Evolutionary conservation across 2,113 vertebrate genomes (phyloP).

Genomic region (Spea multiplicata): DNA sequence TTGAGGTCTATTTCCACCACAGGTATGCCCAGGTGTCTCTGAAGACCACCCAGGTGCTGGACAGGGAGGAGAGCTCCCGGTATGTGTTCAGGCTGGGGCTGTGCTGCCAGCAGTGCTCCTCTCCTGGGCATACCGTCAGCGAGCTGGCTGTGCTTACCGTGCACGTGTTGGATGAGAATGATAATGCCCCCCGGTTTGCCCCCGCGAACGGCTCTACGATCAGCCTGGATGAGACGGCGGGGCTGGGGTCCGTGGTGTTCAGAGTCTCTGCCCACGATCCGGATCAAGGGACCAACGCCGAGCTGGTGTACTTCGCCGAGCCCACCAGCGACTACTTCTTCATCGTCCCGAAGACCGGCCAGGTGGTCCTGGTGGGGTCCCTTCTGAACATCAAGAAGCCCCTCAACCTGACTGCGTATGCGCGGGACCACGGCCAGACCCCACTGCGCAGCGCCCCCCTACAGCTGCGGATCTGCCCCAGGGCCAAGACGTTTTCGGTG

Average conservation of each 20-base stretch:
- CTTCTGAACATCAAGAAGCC: conserved; percentile 71
- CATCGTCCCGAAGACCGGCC: conserved; percentile 82
- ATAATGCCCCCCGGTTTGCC: conserved; percentile 75
- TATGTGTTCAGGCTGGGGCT: conserved; percentile 71
- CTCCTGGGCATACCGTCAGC: conserved; percentile 48
- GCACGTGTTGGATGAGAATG: conserved; percentile 82
- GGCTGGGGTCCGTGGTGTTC: conserved; percentile 71
- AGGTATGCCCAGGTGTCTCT: conserved; percentile 72
- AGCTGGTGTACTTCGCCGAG: conserved; percentile 75
- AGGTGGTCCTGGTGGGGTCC: conserved; percentile 80
- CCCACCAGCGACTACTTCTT: conserved; percentile 79
- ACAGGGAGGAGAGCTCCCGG: conserved; percentile 72
- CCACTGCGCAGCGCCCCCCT: conserved; percentile 70
- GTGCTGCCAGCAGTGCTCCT: conserved; percentile 66
- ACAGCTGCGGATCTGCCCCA: conserved; percentile 69
- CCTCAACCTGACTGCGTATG: conserved; percentile 73
- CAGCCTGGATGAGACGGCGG: conserved; percentile 76
- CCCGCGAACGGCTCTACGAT: conserved; percentile 53
- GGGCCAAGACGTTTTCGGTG: conserved; percentile 58
- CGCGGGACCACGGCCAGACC: conserved; percentile 78
- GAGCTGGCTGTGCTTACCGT: conserved; percentile 73
- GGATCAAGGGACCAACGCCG: conserved; percentile 79
- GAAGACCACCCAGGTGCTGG: conserved; percentile 71
- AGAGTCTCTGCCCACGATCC: conserved; percentile 70
- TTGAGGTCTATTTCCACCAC: conserved; percentile 75